Percentiles rank a stretch among this genome's conserved stretches.
These are phyloP conservation scores for Carettochelys insculpta DNA, from an alignment of 2,113 vertebrate genomes.

Conservation along the genomic window DNA sequence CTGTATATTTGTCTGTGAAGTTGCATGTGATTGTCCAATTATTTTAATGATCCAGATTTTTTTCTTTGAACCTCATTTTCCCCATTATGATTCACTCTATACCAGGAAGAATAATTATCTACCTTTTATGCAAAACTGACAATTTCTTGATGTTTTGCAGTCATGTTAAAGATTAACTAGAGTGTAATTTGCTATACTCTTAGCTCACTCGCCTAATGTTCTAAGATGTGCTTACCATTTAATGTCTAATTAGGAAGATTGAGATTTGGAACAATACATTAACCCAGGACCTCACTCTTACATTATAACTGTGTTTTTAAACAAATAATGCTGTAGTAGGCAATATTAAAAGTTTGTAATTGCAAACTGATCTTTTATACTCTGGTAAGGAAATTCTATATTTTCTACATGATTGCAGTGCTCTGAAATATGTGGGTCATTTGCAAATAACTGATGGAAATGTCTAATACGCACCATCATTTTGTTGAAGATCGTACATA, in stretches of 20 bases:
- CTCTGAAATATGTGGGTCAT: neutral
- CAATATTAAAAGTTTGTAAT: neutral
- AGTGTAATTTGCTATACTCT: neutral
- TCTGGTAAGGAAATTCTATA: neutral
- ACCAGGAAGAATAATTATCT: neutral
- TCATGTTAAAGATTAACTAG: slow-evolving; percentile 10
- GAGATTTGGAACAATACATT: slow-evolving; percentile 2
- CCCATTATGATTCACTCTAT: neutral
- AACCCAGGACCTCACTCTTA: neutral
- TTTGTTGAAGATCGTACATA: neutral
- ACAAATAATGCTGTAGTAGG: neutral
- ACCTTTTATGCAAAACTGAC: neutral
- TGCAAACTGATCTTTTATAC: neutral
- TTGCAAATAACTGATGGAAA: neutral
- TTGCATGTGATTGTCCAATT: neutral
- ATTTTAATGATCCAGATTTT: neutral
- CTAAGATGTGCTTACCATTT: neutral
- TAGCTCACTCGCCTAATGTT: neutral
- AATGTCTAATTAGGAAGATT: neutral
- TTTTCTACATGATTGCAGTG: neutral
- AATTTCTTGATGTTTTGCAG: neutral
- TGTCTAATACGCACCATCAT: neutral
- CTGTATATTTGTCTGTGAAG: neutral
- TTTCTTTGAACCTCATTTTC: neutral
- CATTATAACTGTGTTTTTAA: neutral